Conservation (phyloP, 2,888 invertebrate species). For the Zootermopsis nevadensis region DNA sequence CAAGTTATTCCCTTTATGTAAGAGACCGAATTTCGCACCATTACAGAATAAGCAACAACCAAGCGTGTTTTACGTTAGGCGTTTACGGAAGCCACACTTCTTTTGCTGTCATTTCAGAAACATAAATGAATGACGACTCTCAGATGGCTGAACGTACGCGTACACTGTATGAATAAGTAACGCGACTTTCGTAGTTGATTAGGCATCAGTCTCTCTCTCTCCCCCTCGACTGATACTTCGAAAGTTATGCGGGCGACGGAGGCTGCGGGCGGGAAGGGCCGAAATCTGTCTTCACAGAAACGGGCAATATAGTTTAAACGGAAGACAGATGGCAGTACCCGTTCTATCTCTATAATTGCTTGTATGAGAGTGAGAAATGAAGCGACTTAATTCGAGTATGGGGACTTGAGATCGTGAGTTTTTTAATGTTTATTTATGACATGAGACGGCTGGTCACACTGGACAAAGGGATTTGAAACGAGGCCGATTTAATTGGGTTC, state of each 20-base stretch:
- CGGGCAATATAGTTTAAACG: background rate
- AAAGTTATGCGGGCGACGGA: background rate
- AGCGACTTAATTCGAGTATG: background rate
- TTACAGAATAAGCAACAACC: too few species aligned
- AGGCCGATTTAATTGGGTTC: constrained; percentile 5
- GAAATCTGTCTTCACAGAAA: background rate
- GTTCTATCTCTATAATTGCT: background rate
- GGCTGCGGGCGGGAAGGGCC: background rate
- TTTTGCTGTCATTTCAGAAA: too few species aligned
- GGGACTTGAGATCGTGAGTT: background rate
- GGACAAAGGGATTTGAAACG: constrained; percentile 20
- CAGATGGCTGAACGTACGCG: too few species aligned
- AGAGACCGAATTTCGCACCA: too few species aligned
- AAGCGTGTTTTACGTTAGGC: too few species aligned
- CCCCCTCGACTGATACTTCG: background rate
- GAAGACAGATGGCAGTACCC: background rate
- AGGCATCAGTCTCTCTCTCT: background rate
- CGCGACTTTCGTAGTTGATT: background rate
- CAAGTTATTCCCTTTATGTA: too few species aligned
- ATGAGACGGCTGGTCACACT: background rate
- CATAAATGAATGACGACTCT: too few species aligned
- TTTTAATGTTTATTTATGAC: constrained; percentile 27
- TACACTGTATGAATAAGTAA: background rate
- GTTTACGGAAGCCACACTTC: too few species aligned
- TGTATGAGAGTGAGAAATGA: background rate